Evolutionary conservation across 2,888 invertebrate species (phyloP), one percentile per base, ranked within the genome.

Genomic region (Bimastos eiseni): DNA sequence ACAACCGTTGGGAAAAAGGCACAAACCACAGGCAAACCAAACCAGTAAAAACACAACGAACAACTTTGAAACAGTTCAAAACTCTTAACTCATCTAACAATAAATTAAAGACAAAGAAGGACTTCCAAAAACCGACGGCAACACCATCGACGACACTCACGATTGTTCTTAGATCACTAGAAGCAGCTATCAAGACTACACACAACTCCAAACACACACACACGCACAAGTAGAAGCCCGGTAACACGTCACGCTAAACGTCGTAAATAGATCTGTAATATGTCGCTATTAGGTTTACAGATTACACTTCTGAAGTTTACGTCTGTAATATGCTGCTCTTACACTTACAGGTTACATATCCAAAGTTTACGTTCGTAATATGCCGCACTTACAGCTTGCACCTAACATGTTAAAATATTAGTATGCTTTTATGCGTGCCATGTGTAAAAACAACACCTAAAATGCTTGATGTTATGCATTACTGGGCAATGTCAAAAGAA

Each of bases 51-150:
- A 70, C 30, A 70, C 11, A 70, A 70, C 30, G 8, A n/a, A 70
- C 70, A 70, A 49, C 70, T 5, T 0, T 17, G 1, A 70, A 70
- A 70, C 70, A 30, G 30, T 70, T 70, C 30, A 70, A 70, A 70
- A 70, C 70, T 70, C 70, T 70, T 70, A 70, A 70, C 70, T 70
- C 70, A n/a, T 70, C 70, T 70, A 70, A 70, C 70, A 70, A 70
- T 70, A 70, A 70, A 70, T 70, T 70, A 70, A 70, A 70, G 30
- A 70, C 70, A n/a, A 70, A n/a, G 70, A n/a, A 70, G 30, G 8
- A 17, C 8, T 41, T 15, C 30, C 30, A 70, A 70, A n/a, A n/a
- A 70, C 30, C n/a, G 70, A 70, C 70, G n/a, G 5, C 17, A n/a
- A 70, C 70, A 11, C 70, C 70, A 70, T 70, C n/a, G n/a, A 70